Evolutionary conservation across 2,888 invertebrate genomes (phyloP), one percentile per base, ranked within the genome.

Genomic region (Leptopterna dolabrata): DNA sequence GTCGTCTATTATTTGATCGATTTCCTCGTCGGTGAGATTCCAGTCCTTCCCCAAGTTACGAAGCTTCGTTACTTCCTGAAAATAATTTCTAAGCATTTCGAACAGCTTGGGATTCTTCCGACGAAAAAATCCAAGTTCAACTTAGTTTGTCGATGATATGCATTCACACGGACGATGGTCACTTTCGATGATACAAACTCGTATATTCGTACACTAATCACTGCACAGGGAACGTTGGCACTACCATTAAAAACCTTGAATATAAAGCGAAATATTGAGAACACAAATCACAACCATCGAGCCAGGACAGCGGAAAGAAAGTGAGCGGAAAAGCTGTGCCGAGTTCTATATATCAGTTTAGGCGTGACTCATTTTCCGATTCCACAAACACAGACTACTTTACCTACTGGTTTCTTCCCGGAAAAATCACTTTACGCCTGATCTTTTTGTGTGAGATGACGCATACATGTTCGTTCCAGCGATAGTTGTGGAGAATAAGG

Each of bases 1-100:
- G 89, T 93, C 92, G 90, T 92, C 91, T 89, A 94, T 94, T 89
- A 95, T 92, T 91, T 93, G 91, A 89, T 94, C 93, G 89, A 96
- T 94, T 91, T 95, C 94, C 51, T 93, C 92, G 88, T 95, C 94
- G 55, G 92, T 93, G 89, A 96, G 92, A 82, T 94, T 94, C 89
- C 93, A 92, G 85, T 93, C 92, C 89, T 92, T 92, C 87, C 95
- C 95, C 90, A 94, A 92, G 89, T 92, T 92, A 90, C 93, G 93
- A 70, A 96, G 91, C 90, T 93, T 92, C 89, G 93, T 93, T 81
- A 96, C 93, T 89, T 94, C 93, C 89, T 93, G 92, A 86, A 93
- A 87, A 87, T 89, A 89, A 4, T 51, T 70, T 30, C 80, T 24
- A 36, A 88, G 70, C 85, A 85, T 85, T 19, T 6, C 19, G 24